phyloP scores from a whole-genome alignment of 2,797 vertebrate species.

The Lateolabrax maculatus region DNA sequence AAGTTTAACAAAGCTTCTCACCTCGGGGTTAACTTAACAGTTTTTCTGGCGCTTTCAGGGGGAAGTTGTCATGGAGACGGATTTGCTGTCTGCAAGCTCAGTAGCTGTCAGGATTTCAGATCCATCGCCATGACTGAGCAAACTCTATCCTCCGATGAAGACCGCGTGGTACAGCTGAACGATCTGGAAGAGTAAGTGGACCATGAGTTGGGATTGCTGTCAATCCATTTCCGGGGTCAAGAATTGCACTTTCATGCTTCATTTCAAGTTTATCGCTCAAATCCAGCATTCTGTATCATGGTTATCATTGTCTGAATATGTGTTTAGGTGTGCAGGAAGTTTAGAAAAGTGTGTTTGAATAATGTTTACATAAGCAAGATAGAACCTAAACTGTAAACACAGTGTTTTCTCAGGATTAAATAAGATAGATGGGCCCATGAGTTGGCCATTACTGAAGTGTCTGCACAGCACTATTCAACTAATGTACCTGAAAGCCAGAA shows the following conservation, averaged over 20 bases:
- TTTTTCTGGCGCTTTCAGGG: constrained; percentile 12
- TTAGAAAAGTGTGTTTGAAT: constrained; percentile 49
- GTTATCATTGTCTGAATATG: neutral
- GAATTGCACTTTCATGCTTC: too few species aligned
- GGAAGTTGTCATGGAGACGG: constrained; percentile 39
- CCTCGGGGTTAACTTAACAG: neutral
- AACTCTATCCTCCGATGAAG: constrained; percentile 8
- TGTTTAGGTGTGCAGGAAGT: constrained; percentile 17
- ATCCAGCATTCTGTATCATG: neutral
- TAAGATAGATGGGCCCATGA: constrained; percentile 76
- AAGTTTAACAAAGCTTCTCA: neutral
- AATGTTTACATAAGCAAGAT: constrained; percentile 59
- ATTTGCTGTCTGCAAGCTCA: constrained; percentile 7
- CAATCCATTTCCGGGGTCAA: neutral
- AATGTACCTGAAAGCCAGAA: constrained; percentile 55
- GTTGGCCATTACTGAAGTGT: constrained; percentile 73
- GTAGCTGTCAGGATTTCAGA: constrained; percentile 6
- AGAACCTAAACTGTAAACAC: constrained; percentile 55
- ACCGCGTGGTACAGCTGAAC: constrained; percentile 1
- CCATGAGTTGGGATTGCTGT: neutral
- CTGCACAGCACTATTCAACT: constrained; percentile 74
- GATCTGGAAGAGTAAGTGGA: neutral
- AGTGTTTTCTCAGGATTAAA: constrained; percentile 70
- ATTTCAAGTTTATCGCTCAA: neutral
- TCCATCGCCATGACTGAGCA: constrained; percentile 6